phyloP scores from a whole-genome alignment of 1,140 invertebrate species.

The Lucilia sericata region DNA sequence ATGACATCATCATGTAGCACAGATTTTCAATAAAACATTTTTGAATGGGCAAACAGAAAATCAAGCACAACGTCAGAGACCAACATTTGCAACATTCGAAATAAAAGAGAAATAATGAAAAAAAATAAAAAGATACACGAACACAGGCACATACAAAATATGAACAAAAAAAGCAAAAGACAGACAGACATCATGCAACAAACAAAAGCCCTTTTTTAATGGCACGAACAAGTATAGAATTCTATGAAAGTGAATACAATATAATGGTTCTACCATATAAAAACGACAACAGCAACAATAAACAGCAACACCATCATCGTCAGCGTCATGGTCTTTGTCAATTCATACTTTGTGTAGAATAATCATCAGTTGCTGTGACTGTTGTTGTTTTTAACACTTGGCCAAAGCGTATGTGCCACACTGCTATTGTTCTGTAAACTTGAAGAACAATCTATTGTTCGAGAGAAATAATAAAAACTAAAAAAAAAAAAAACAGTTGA shows the following conservation, averaged over 20 bases:
- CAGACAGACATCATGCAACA: not conserved
- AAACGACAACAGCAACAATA: not conserved
- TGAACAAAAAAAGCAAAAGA: not conserved
- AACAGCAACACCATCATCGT: not conserved
- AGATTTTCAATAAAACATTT: constrained; percentile 43
- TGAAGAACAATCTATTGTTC: not conserved
- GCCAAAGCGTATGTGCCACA: not conserved
- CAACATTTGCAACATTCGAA: not conserved
- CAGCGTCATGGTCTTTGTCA: not conserved
- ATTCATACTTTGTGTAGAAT: too few species aligned
- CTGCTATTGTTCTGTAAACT: not conserved
- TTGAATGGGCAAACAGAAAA: constrained; percentile 27
- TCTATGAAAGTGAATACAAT: not conserved
- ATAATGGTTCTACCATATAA: not conserved
- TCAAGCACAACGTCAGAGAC: not conserved
- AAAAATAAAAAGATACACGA: not conserved
- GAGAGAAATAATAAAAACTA: too few species aligned
- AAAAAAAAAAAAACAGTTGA: too few species aligned
- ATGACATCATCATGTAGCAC: constrained; percentile 44
- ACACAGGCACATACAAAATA: not conserved
- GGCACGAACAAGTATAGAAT: not conserved
- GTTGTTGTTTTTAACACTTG: not conserved
- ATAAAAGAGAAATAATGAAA: not conserved
- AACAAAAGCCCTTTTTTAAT: constrained; percentile 29
- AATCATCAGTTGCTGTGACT: too few species aligned